These are phyloP conservation scores for Argya squamiceps DNA, from an alignment of 2,797 vertebrate species.

Conservation along the genomic window DNA sequence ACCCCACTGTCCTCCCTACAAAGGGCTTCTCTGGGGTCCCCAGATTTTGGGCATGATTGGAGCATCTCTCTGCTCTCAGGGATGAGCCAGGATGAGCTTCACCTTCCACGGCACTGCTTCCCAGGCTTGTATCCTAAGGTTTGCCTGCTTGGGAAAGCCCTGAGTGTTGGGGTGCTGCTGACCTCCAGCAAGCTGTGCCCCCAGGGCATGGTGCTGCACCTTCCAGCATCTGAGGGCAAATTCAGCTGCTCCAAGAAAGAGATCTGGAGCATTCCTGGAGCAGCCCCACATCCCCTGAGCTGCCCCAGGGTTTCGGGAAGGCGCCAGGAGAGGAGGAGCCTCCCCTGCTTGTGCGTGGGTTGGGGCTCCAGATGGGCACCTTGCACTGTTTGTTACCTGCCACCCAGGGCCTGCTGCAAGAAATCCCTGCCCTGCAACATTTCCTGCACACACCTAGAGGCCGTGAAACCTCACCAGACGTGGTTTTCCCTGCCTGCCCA, in stretches of 20 bases:
- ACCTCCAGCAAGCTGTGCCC: neutral
- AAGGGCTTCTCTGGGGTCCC: neutral
- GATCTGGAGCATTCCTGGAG: neutral
- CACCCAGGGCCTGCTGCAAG: constrained; percentile 1
- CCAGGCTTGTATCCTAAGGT: neutral
- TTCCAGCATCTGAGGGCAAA: neutral
- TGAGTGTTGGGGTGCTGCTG: neutral
- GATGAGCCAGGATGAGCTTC: neutral
- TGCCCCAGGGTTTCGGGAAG: neutral
- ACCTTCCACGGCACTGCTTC: accelerated
- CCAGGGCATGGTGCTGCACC: neutral
- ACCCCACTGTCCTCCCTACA: neutral
- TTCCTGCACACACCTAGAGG: constrained; percentile 2
- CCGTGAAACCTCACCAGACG: neutral
- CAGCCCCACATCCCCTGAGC: neutral
- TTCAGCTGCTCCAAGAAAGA: neutral
- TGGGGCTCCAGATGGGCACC: neutral
- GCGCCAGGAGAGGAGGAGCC: neutral
- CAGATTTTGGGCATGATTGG: neutral
- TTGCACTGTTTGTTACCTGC: neutral
- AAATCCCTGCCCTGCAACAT: constrained; percentile 49
- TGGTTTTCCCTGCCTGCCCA: neutral
- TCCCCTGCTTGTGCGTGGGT: accelerated
- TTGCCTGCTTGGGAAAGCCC: neutral
- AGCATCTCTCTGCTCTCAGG: neutral